Conservation (phyloP, 2,888 invertebrate species). For the Folsomia manolachei region DNA sequence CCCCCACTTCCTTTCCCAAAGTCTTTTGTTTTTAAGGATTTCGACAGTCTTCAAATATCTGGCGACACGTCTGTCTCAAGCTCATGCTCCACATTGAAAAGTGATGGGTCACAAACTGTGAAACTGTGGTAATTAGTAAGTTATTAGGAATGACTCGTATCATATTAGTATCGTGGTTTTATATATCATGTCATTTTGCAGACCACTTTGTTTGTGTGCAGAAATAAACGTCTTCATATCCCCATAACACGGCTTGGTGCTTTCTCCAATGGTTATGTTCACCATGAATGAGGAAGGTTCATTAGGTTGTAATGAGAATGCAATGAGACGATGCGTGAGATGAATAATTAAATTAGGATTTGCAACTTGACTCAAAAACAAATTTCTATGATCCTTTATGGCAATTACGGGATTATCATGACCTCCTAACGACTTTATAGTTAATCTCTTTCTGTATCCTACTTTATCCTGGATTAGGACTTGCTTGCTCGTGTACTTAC, state of each 20-base stretch:
- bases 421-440: background rate
- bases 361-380: constrained; percentile 20
- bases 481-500: too few relatives aligned
- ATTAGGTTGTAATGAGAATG: constrained; percentile 12
- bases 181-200: too few relatives aligned
- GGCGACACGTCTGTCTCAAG: background rate
- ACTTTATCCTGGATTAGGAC: too few relatives aligned
- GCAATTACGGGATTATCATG: constrained; percentile 24
- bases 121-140: too few relatives aligned
- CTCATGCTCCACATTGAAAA: constrained; percentile 11
- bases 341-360: constrained; percentile 30
- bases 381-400: constrained; percentile 20
- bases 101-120: background rate
- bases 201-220: too few relatives aligned
- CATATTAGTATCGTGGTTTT: too few relatives aligned
- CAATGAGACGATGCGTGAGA: constrained; percentile 20
- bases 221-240: too few relatives aligned
- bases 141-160: too few relatives aligned
- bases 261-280: too few relatives aligned
- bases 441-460: too few relatives aligned
- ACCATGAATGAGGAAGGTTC: background rate
- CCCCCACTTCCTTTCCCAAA: constrained; percentile 54
- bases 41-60: constrained; percentile 23
- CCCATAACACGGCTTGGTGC: too few relatives aligned
- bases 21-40: constrained; percentile 32